Evolutionary conservation across 2,113 vertebrate species (phyloP).

Genomic region (Oncorhynchus tshawytscha): DNA sequence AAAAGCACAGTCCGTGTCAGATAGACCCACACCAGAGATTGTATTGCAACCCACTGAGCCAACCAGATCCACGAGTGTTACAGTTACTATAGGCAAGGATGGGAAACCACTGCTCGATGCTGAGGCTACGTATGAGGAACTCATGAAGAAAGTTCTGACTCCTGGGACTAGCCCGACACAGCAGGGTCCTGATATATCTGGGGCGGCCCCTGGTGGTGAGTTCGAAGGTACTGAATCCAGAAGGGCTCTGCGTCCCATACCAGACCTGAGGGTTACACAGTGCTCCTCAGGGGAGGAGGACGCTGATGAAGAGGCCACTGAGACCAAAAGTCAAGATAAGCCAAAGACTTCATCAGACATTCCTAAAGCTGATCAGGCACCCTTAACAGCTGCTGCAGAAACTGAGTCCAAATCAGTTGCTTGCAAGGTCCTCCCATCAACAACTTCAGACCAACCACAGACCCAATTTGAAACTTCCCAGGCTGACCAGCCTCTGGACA

Average conservation of each 20-base stretch:
- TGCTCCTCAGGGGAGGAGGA: constrained; percentile 92
- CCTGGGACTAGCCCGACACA: constrained; percentile 86
- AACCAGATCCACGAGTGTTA: constrained; percentile 70
- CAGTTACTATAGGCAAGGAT: constrained; percentile 74
- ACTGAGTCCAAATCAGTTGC: constrained; percentile 35
- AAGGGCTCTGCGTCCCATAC: constrained; percentile 85
- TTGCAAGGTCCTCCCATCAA: constrained; percentile 24
- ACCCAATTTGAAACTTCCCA: constrained; percentile 16
- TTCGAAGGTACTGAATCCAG: constrained; percentile 65
- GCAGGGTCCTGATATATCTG: constrained; percentile 52
- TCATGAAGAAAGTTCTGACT: constrained; percentile 86
- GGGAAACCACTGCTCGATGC: constrained; percentile 88
- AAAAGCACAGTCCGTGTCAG: constrained; percentile 75
- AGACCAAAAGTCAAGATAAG: constrained; percentile 71
- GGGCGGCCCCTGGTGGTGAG: constrained; percentile 10
- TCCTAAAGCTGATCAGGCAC: constrained; percentile 60
- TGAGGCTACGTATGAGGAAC: constrained; percentile 89
- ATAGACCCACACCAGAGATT: constrained; percentile 80
- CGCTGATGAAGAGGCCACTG: constrained; percentile 83
- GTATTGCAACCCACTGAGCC: constrained; percentile 82
- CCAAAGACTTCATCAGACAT: constrained; percentile 64
- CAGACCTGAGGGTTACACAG: constrained; percentile 95
- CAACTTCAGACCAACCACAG: constrained; percentile 34
- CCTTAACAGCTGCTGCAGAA: constrained; percentile 31
- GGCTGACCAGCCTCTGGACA: constrained; percentile 1